Conservation (phyloP, 2,888 invertebrate species). For the Ditylenchus weischeri region DNA sequence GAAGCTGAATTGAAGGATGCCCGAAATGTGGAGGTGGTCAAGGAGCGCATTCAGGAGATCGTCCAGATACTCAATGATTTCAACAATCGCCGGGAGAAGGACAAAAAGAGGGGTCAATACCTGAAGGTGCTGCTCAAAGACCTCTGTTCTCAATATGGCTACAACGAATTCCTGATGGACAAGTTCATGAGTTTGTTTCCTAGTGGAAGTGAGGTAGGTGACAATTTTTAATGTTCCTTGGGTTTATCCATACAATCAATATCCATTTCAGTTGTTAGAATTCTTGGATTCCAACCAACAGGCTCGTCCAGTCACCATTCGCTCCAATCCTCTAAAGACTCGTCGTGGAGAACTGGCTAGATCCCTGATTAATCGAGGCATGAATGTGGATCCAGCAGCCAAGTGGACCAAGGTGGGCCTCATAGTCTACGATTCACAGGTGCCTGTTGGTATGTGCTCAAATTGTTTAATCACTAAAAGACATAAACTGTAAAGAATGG, state of each 20-base stretch:
- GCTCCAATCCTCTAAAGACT: constrained; percentile 86
- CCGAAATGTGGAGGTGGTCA: constrained; percentile 40
- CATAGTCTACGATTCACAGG: constrained; percentile 89
- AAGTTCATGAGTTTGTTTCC: constrained; percentile 85
- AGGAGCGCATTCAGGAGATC: constrained; percentile 52
- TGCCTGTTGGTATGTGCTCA: constrained; percentile 75
- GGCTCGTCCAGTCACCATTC: constrained; percentile 86
- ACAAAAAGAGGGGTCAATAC: constrained; percentile 66
- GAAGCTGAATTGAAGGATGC: constrained; percentile 45
- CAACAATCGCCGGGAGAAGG: constrained; percentile 42
- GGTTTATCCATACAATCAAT: not conserved
- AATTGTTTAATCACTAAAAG: not conserved
- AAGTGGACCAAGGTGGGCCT: constrained; percentile 98
- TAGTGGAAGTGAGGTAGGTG: constrained; percentile 50
- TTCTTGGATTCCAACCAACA: constrained; percentile 94
- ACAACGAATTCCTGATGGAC: constrained; percentile 91
- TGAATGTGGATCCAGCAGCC: constrained; percentile 94
- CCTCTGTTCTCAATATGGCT: constrained; percentile 87
- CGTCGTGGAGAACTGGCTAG: constrained; percentile 63
- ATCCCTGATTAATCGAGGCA: constrained; percentile 89
- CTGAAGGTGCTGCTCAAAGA: constrained; percentile 75
- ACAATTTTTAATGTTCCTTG: constrained; percentile 42
- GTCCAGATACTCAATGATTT: constrained; percentile 55
- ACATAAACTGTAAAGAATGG: no score
- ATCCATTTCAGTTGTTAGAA: constrained; percentile 60